phyloP scores from a whole-genome alignment of 2,797 vertebrate species.

The Acanthopagrus latus region DNA sequence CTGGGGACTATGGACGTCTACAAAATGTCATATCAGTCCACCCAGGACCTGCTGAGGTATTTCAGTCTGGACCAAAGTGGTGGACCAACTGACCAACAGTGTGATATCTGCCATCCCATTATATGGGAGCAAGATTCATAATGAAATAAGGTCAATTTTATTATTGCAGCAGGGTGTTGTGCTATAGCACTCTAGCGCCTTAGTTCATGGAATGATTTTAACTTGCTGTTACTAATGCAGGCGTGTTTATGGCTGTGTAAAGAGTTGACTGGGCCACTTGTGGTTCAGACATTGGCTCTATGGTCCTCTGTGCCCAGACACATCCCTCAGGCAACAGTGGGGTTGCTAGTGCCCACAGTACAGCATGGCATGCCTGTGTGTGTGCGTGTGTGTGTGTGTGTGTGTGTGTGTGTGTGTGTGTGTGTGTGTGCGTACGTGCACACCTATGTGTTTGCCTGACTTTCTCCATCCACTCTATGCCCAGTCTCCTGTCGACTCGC shows the following conservation, averaged over 20 bases:
- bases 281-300: slow-evolving; percentile 68
- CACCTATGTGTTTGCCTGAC: slow-evolving; percentile 26
- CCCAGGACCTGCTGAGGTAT: background rate
- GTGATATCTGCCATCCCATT: background rate
- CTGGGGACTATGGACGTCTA: background rate
- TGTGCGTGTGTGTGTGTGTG: slow-evolving; percentile 20
- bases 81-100: background rate
- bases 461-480: slow-evolving; percentile 26
- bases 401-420: slow-evolving; percentile 25
- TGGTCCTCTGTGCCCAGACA: slow-evolving; percentile 65
- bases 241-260: slow-evolving; percentile 73
- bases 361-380: slow-evolving; percentile 25
- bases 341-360: slow-evolving; percentile 41
- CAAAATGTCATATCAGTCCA: background rate
- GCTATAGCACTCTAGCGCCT: slow-evolving; percentile 23
- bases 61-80: background rate
- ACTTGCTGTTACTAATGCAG: slow-evolving; percentile 74
- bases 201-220: slow-evolving; percentile 63
- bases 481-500: slow-evolving; percentile 53
- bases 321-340: slow-evolving; percentile 53
- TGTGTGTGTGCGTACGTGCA: slow-evolving; percentile 33
- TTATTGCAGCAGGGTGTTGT: slow-evolving; percentile 26
- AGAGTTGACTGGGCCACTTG: slow-evolving; percentile 69
- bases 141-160: slow-evolving; percentile 32
- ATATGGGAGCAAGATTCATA: slow-evolving; percentile 30